Evolutionary conservation across 2,888 invertebrate genomes (phyloP).

Genomic region (Lutraria lutraria): DNA sequence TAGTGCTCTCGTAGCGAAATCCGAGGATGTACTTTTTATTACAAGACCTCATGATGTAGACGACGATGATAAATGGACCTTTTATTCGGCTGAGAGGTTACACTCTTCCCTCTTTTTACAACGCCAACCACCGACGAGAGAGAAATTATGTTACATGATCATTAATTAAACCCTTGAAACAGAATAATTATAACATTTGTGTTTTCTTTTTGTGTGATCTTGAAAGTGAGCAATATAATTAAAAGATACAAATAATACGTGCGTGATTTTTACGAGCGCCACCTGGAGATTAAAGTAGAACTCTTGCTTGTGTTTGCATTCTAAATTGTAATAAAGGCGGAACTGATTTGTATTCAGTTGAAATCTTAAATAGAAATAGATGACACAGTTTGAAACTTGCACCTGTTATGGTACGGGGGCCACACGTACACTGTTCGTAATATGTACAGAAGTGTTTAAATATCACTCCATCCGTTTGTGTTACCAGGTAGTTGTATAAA

Average conservation of each 20-base stretch:
- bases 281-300: neutral
- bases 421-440: too few relatives aligned
- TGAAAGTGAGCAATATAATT: slow-evolving; percentile 22
- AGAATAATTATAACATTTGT: slow-evolving; percentile 15
- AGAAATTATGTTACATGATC: slow-evolving; percentile 3
- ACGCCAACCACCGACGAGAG: neutral
- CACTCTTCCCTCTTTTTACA: slow-evolving; percentile 17
- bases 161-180: slow-evolving; percentile 21
- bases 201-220: slow-evolving; percentile 13
- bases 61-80: slow-evolving; percentile 44
- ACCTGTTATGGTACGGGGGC: neutral
- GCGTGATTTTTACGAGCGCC: slow-evolving; percentile 15
- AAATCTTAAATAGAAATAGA: neutral
- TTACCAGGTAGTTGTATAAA: too few relatives aligned
- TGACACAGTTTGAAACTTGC: neutral
- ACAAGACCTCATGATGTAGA: slow-evolving; percentile 33
- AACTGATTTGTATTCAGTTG: slow-evolving; percentile 9
- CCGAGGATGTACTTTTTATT: slow-evolving; percentile 32
- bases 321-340: neutral
- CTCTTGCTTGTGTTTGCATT: neutral
- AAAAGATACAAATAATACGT: slow-evolving; percentile 20
- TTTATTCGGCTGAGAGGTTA: slow-evolving; percentile 35
- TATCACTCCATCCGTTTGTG: too few relatives aligned
- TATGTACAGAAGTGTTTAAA: too few relatives aligned
- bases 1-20: slow-evolving; percentile 35